Conservation (phyloP, 37 sponge, comb jelly and placozoan species). For the Aphrocallistes beatrix region DNA sequence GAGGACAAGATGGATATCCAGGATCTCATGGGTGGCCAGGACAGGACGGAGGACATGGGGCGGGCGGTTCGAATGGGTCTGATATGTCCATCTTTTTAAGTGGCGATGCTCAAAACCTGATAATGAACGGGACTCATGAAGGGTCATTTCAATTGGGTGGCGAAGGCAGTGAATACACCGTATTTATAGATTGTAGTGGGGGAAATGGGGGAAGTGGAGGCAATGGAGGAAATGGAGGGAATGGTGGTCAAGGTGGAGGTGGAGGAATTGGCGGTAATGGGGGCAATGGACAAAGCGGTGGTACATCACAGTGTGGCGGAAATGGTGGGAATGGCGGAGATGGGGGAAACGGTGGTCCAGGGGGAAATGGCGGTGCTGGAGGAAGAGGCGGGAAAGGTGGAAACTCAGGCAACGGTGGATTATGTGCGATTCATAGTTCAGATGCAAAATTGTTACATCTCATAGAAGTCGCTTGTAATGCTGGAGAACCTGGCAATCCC, state of each 20-base stretch:
- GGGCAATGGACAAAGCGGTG: slow-evolving; percentile 25
- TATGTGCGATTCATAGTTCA: slow-evolving; percentile 6
- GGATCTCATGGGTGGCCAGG: slow-evolving; percentile 42
- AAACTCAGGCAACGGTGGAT: background rate
- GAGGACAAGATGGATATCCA: slow-evolving; percentile 38
- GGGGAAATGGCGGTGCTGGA: slow-evolving; percentile 20
- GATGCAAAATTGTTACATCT: slow-evolving; percentile 21
- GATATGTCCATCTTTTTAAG: slow-evolving; percentile 37
- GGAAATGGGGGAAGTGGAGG: slow-evolving; percentile 70
- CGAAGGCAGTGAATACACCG: slow-evolving; percentile 29
- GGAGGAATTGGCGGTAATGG: slow-evolving; percentile 48
- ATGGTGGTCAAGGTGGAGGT: slow-evolving; percentile 47
- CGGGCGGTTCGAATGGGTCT: slow-evolving; percentile 57
- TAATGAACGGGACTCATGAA: slow-evolving; percentile 29
- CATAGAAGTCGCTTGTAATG: slow-evolving; percentile 16
- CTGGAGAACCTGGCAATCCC: slow-evolving; percentile 23
- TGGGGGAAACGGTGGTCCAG: slow-evolving; percentile 57
- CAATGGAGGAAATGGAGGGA: slow-evolving; percentile 56
- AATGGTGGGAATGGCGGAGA: slow-evolving; percentile 56
- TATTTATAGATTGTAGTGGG: slow-evolving; percentile 52
- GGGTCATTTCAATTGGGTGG: slow-evolving; percentile 49
- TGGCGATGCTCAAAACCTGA: slow-evolving; percentile 37
- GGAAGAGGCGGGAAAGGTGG: slow-evolving; percentile 21
- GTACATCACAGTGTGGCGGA: slow-evolving; percentile 47
- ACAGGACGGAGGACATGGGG: slow-evolving; percentile 28